A percentile compares a stretch with the other conserved stretches of the same genome.
These are phyloP conservation scores for Sarcophaga caerulescens DNA, from an alignment of 2,888 invertebrate genomes.

Conservation along the genomic window DNA sequence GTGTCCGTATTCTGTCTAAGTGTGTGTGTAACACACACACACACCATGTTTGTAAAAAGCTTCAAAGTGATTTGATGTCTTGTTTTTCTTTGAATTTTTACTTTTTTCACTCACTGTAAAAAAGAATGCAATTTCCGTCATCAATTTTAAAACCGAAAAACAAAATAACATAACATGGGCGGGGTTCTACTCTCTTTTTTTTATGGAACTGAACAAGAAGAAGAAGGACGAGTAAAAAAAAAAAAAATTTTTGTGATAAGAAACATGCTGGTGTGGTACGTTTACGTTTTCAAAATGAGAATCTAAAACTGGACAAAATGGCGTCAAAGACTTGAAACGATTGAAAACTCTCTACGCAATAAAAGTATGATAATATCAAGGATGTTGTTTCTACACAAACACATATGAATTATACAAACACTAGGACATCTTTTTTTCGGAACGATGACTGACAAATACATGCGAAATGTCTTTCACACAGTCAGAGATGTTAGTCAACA, in stretches of 20 bases:
- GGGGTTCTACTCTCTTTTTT: conserved; percentile 28
- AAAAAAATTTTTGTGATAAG: neutral
- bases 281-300: conserved; percentile 1
- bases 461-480: neutral
- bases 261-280: neutral
- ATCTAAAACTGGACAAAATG: conserved; percentile 64
- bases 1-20: neutral
- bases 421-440: neutral
- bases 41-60: conserved; percentile 18
- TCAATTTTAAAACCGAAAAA: conserved; percentile 53
- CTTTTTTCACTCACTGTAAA: conserved; percentile 24
- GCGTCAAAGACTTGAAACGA: conserved; percentile 56
- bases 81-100: conserved; percentile 49
- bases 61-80: conserved; percentile 61
- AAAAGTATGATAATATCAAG: conserved; percentile 24
- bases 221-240: neutral
- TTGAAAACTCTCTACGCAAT: conserved; percentile 64
- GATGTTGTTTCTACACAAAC: conserved; percentile 7
- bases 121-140: conserved; percentile 62
- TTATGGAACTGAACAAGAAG: neutral
- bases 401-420: conserved; percentile 36
- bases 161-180: conserved; percentile 58
- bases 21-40: too few species aligned
- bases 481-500: neutral
- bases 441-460: neutral